Evolutionary conservation across 1,140 invertebrate genomes (phyloP).

Genomic region (Eriocheir sinensis): DNA sequence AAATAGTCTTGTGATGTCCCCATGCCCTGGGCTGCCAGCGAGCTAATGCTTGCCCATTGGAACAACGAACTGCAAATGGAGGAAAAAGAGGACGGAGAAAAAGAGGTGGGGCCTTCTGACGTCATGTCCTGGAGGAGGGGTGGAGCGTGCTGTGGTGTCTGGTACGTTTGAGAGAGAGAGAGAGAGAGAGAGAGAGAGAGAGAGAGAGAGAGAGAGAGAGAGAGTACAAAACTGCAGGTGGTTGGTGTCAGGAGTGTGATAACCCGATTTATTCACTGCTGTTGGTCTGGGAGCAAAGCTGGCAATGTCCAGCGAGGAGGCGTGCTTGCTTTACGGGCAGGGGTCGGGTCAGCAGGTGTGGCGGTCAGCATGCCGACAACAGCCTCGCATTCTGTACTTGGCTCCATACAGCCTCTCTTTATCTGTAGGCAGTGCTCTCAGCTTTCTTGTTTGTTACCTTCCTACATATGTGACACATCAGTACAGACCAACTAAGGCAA

Average conservation of each 20-base stretch:
- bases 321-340: not conserved
- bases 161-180: slow-evolving; percentile 24
- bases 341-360: too few relatives aligned
- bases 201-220: slow-evolving; percentile 36
- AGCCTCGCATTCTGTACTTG: too few relatives aligned
- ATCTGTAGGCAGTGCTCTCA: too few relatives aligned
- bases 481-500: too few relatives aligned
- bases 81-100: not conserved
- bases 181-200: slow-evolving; percentile 36
- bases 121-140: slow-evolving; percentile 21
- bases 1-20: too few relatives aligned
- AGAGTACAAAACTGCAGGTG: not conserved
- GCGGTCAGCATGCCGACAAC: too few relatives aligned
- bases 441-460: too few relatives aligned
- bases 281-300: slow-evolving; percentile 49
- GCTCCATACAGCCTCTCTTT: too few relatives aligned
- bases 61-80: not conserved
- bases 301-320: slow-evolving; percentile 40
- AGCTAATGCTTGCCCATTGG: not conserved
- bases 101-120: slow-evolving; percentile 12
- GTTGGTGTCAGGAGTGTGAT: slow-evolving; percentile 16
- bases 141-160: not conserved
- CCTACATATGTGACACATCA: too few relatives aligned
- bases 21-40: not conserved
- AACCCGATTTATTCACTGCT: slow-evolving; percentile 52